Evolutionary conservation across 1,140 invertebrate genomes (phyloP), one percentile per base, ranked within the genome.

Genomic region (Brachionus asplanchnoidis): DNA sequence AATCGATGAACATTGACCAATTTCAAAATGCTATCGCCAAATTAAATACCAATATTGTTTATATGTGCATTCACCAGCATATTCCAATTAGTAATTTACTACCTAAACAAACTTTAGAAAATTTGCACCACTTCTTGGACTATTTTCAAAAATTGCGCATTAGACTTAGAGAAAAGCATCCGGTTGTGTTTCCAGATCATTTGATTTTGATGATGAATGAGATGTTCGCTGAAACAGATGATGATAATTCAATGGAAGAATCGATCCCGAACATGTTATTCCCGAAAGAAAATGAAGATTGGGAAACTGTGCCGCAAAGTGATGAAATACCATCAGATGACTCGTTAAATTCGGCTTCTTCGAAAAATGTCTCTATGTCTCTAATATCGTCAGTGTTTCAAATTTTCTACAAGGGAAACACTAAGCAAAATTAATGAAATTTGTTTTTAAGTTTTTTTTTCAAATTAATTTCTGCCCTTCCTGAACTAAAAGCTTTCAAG

Each of bases 21-120:
- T 82, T 82, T 82, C 79, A 82, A 68, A 82, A 82, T 23, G 50
- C 79, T 17, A 56, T 82, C 8, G 79, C 79, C 23, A 82, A 82
- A 82, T 46, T 82, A 40, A 82, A 82, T 46, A 82, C 65, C 23
- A 82, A 82, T 36, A 82, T 82, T 82, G 32, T 82, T 2, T 82
- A 65, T 28, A 36, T 82, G 50, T 65, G 79, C 20, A 60, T 82
- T 36, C 32, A 68, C 28, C 79, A 82, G 26, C 79, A 82, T 28
- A 66, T 82, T 42, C 79, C 79, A 17, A 44, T 82, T 17, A 82
- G 50, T 23, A 82, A 82, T 82, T 26, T 82, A 68, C 26, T 82
- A 11, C 79, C 79, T 3, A 60, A 82, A 44, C 79, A 82, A 82
- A 82, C 79, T 12, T 36, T 82, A 11, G 79, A 82, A 68, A 82